Percentiles rank a stretch among this genome's conserved stretches.
phyloP scores from a whole-genome alignment of 2,113 vertebrate species.

The Eonycteris spelaea region DNA sequence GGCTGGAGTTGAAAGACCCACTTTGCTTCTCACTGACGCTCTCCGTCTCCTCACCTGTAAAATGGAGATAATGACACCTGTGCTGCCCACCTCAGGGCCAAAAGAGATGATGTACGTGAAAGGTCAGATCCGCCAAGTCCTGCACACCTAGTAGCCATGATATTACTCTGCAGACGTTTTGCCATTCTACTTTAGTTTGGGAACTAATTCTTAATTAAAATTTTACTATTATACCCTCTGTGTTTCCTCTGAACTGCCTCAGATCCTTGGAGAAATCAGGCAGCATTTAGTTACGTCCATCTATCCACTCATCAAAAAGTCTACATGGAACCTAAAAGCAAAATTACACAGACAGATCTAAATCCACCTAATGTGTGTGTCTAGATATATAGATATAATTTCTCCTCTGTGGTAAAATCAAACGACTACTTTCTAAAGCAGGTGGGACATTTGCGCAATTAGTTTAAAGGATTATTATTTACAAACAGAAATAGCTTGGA shows the following conservation, averaged over 20 bases:
- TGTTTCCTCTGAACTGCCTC: slow-evolving; percentile 28
- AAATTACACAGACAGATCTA: background rate
- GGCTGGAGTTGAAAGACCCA: background rate
- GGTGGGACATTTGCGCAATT: background rate
- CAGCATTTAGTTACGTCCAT: background rate
- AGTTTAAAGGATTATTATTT: slow-evolving; percentile 69
- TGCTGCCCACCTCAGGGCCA: background rate
- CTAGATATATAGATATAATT: background rate
- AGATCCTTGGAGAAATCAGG: background rate
- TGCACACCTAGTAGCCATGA: background rate
- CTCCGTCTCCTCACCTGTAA: background rate
- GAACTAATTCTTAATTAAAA: background rate
- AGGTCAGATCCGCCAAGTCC: no score
- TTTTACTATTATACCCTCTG: background rate
- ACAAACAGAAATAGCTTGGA: slow-evolving; percentile 72
- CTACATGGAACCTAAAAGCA: background rate
- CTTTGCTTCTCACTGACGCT: background rate
- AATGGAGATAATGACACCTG: background rate
- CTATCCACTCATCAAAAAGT: background rate
- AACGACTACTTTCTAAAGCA: background rate
- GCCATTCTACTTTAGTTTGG: background rate
- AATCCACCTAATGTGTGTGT: background rate
- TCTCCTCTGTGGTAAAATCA: background rate
- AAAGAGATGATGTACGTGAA: accelerated
- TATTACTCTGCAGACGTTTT: background rate